These are phyloP conservation scores for Gonioctena quinquepunctata DNA, from an alignment of 1,140 invertebrate species.

Conservation along the genomic window DNA sequence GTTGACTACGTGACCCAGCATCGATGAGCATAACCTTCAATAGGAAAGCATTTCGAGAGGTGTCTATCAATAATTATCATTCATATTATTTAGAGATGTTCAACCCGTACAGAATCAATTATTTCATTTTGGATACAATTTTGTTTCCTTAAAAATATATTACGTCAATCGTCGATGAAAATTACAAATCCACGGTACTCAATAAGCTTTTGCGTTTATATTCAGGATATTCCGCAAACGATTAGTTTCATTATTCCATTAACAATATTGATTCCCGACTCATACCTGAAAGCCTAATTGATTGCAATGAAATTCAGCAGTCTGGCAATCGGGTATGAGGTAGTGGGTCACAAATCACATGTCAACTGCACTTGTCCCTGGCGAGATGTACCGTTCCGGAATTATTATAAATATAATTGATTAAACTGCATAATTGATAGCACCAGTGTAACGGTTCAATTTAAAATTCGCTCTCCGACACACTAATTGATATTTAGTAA, in stretches of 20 bases:
- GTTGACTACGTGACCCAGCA: no score
- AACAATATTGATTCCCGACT: neutral
- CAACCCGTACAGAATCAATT: no score
- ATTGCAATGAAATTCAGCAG: neutral
- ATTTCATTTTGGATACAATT: no score
- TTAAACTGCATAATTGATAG: conserved; percentile 15
- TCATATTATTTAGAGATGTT: no score
- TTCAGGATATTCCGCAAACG: no score
- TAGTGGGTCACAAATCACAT: conserved; percentile 12
- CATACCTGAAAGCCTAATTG: neutral
- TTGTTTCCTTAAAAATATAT: no score
- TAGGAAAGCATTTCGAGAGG: no score
- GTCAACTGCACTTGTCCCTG: conserved; percentile 11
- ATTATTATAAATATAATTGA: conserved; percentile 23
- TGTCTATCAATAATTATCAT: no score
- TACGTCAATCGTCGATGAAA: no score
- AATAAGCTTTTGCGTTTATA: no score
- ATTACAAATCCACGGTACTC: no score
- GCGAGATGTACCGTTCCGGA: neutral
- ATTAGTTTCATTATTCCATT: neutral
- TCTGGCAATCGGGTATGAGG: conserved; percentile 1
- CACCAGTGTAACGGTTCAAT: conserved; percentile 8
- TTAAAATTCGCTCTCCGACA: conserved; percentile 15
- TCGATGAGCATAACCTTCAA: no score
- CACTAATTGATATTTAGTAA: conserved; percentile 22